Evolutionary conservation across 2,888 invertebrate genomes (phyloP).

Genomic region (Lasioglossum oenotherae): DNA sequence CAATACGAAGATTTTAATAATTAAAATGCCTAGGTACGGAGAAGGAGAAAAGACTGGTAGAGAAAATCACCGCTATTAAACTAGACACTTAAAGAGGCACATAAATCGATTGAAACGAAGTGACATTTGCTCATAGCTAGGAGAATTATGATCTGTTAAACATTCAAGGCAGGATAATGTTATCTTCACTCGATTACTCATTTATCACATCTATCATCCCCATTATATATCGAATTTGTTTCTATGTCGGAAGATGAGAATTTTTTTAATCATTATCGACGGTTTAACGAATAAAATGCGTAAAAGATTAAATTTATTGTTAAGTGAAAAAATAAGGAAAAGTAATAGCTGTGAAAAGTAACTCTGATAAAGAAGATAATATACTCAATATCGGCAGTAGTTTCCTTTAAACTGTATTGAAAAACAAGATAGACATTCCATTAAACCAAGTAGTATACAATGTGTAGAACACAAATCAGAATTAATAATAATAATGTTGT

Average conservation of each 20-base stretch:
- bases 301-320: conserved; percentile 42
- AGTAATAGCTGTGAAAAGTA: conserved; percentile 53
- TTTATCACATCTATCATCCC: conserved; percentile 41
- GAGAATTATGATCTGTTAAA: conserved; percentile 55
- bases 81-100: conserved; percentile 69
- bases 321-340: conserved; percentile 38
- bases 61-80: conserved; percentile 76
- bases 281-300: conserved; percentile 24
- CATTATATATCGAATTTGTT: conserved; percentile 38
- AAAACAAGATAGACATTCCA: conserved; percentile 69
- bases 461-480: conserved; percentile 60
- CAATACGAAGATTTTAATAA: conserved; percentile 77
- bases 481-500: conserved; percentile 61
- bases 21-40: conserved; percentile 79
- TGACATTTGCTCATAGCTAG: conserved; percentile 75
- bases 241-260: conserved; percentile 17
- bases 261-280: conserved; percentile 23
- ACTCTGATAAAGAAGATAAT: conserved; percentile 54
- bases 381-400: conserved; percentile 62
- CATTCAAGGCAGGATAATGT: conserved; percentile 40
- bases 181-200: conserved; percentile 42
- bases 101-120: conserved; percentile 68
- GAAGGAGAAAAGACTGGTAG: conserved; percentile 82
- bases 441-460: conserved; percentile 56
- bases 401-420: conserved; percentile 53